These are phyloP conservation scores for Chamaea fasciata DNA, from an alignment of 2,113 vertebrate species.

Conservation along the genomic window DNA sequence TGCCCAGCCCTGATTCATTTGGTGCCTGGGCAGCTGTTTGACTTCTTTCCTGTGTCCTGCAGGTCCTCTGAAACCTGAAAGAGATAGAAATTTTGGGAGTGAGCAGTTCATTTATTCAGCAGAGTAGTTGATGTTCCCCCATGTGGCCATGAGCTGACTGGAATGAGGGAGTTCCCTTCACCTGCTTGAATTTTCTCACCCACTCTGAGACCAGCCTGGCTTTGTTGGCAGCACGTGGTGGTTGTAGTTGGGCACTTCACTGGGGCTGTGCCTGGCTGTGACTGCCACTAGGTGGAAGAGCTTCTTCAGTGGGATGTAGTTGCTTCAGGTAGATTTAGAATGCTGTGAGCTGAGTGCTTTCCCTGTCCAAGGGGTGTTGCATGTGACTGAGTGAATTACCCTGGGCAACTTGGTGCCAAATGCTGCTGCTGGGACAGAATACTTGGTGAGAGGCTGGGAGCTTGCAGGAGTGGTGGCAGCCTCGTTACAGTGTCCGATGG, in stretches of 20 bases:
- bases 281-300: background rate
- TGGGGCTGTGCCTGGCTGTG: background rate
- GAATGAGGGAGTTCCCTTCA: background rate
- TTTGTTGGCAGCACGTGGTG: background rate
- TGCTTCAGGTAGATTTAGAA: background rate
- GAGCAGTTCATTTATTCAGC: background rate
- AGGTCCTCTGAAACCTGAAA: background rate
- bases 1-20: accelerated
- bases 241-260: background rate
- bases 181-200: background rate
- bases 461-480: background rate
- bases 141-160: background rate
- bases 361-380: background rate
- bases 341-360: background rate
- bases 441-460: background rate
- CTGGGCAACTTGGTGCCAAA: background rate
- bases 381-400: background rate
- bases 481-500: accelerated
- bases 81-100: background rate
- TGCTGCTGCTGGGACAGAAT: background rate
- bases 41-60: background rate
- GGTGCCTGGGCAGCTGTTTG: background rate
- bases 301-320: background rate
- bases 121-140: background rate
- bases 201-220: accelerated